Evolutionary conservation across 2,113 vertebrate genomes (phyloP), one percentile per base, ranked within the genome.

Genomic region (Vidua chalybeata): DNA sequence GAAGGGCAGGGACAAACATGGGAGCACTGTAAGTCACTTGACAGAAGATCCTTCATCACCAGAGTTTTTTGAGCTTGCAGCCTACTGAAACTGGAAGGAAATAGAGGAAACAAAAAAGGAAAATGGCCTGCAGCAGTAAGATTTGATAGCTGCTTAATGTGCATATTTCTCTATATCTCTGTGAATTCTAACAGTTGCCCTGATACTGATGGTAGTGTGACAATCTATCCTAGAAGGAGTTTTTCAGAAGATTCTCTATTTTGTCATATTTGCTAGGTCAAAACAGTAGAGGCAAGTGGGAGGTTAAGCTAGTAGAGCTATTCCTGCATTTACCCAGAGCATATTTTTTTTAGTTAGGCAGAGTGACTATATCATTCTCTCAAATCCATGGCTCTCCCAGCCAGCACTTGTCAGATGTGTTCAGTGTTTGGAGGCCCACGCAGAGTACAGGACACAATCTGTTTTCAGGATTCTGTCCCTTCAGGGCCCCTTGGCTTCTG

Each of bases 381-480:
- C 55, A 17, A 46, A 69, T 31, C 80, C 37, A 5, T 87, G 66
- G 19, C n/a, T 84, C 41, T 72, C 59, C 76, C 27, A 67, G 83
- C 80, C 91, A 90, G 86, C 64, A 9, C 45, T 86, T 89, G 66
- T 92, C 96, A 92, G 76, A 88, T 96, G 88, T 68, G 88, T 26
- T 97, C 83, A 89, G 76, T 26, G 41, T 94, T 81, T 1, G 20
- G 68, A 77, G 51, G 39, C 86, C 76, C 55, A 39, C 1, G 0
- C 61, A 59, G n/a, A 79, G 68, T 39, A 37, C 55, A 89, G 77
- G 67, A 54, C 75, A 58, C 84, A 73, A 24, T 87, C 78, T 61
- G 19, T 84, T 73, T 56, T 21, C n/a, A 84, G 79, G 59, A 77
- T 55, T 45, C n/a, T 23, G 64, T 86, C 71, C 81, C 81, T 87